Conservation (phyloP, 92 coral and sea anemone species). For the Umimayanthus chanpuru region DNA sequence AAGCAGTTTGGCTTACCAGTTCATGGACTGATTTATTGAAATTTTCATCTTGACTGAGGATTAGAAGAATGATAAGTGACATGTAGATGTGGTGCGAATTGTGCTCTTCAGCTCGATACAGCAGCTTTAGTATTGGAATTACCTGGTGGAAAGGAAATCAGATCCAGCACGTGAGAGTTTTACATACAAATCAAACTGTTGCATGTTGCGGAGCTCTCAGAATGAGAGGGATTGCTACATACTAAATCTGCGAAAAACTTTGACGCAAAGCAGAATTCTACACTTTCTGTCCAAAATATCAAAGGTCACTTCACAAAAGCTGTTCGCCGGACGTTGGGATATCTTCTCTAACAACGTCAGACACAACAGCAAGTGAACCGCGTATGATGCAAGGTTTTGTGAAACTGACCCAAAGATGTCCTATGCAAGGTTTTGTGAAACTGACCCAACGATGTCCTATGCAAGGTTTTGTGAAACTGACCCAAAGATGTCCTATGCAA, state of each 20-base stretch:
- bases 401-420: no score
- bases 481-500: no score
- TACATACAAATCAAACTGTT: neutral
- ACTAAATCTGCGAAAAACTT: neutral
- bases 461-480: no score
- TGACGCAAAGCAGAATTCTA: neutral
- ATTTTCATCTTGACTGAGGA: slow-evolving; percentile 95
- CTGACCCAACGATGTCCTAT: no score
- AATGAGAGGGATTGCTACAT: neutral
- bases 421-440: no score
- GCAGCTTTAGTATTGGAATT: slow-evolving; percentile 85
- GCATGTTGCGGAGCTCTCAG: neutral
- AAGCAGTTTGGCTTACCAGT: slow-evolving; percentile 65
- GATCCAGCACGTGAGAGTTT: neutral
- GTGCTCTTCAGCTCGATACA: slow-evolving; percentile 92
- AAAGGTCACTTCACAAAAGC: neutral
- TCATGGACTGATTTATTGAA: slow-evolving; percentile 99
- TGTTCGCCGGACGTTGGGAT: neutral
- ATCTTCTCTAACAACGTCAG: no score
- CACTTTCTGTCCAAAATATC: no score
- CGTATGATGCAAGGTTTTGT: neutral
- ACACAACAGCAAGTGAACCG: neutral
- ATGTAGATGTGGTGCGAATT: slow-evolving; percentile 98
- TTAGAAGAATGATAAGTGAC: slow-evolving; percentile 92
- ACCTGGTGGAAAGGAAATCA: slow-evolving; percentile 56